These are phyloP conservation scores for Dendroctonus ponderosae DNA, from an alignment of 1,140 invertebrate genomes.

Conservation along the genomic window DNA sequence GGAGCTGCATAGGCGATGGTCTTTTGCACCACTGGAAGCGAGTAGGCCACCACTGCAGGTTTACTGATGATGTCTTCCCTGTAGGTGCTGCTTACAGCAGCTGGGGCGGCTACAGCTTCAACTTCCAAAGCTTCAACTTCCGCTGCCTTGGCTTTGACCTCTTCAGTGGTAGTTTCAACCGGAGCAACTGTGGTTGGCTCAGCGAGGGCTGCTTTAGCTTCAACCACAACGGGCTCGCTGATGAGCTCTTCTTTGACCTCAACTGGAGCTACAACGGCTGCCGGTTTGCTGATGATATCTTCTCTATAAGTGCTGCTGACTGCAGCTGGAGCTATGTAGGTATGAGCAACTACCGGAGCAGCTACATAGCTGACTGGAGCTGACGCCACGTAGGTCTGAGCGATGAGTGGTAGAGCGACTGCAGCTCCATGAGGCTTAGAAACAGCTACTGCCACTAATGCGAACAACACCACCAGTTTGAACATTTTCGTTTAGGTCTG, in stretches of 20 bases:
- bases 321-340: constrained; percentile 12
- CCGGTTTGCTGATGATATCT: constrained; percentile 20
- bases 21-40: constrained; percentile 12
- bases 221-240: neutral
- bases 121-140: no score
- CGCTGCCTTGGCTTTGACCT: no score
- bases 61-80: constrained; percentile 23
- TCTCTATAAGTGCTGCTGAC: constrained; percentile 21
- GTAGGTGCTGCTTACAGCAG: constrained; percentile 28
- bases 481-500: constrained; percentile 43
- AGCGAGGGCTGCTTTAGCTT: no score
- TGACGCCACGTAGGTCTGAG: constrained; percentile 22
- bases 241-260: constrained; percentile 16
- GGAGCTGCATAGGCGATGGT: constrained; percentile 5
- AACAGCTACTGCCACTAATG: constrained; percentile 38
- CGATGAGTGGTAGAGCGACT: constrained; percentile 17
- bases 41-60: constrained; percentile 11
- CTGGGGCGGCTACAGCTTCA: constrained; percentile 20
- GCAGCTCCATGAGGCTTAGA: constrained; percentile 26
- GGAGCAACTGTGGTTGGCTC: no score
- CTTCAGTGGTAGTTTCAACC: no score
- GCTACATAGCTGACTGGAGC: constrained; percentile 22
- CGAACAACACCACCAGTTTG: constrained; percentile 45
- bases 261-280: constrained; percentile 20
- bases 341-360: constrained; percentile 24